phyloP scores from a whole-genome alignment of 2,113 vertebrate species.

The Rhabdomys dilectus region DNA sequence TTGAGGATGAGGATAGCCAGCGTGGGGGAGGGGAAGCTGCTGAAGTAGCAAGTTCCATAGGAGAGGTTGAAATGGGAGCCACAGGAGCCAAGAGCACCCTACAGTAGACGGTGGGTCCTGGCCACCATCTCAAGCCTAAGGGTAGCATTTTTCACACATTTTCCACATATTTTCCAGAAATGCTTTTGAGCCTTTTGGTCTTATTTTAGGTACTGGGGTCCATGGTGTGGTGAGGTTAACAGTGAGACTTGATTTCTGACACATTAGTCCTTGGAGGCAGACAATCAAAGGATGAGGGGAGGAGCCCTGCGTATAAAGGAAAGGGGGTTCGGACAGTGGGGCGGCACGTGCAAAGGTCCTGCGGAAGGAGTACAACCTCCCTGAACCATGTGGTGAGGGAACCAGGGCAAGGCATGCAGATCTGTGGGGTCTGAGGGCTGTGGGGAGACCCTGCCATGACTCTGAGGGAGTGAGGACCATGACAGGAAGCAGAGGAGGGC shows the following conservation, averaged over 20 bases:
- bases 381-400: conserved; percentile 33
- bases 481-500: neutral
- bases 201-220: neutral
- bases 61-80: neutral
- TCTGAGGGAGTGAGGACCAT: neutral
- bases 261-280: neutral
- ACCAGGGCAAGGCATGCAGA: neutral
- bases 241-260: neutral
- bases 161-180: neutral
- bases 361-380: neutral
- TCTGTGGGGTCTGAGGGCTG: rapidly evolving
- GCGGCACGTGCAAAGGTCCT: neutral
- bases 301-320: conserved; percentile 78
- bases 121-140: neutral
- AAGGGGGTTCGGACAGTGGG: neutral
- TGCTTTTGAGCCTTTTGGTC: neutral
- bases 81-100: neutral
- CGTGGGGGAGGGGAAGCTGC: neutral
- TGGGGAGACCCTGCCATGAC: neutral
- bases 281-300: too few relatives aligned
- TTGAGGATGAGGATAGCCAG: neutral
- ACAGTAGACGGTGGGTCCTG: neutral
- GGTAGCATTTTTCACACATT: neutral
- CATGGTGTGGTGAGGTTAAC: neutral
- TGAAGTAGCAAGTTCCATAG: too few relatives aligned